Evolutionary conservation across 1,140 invertebrate genomes (phyloP).

Genomic region (Solenopsis invicta): DNA sequence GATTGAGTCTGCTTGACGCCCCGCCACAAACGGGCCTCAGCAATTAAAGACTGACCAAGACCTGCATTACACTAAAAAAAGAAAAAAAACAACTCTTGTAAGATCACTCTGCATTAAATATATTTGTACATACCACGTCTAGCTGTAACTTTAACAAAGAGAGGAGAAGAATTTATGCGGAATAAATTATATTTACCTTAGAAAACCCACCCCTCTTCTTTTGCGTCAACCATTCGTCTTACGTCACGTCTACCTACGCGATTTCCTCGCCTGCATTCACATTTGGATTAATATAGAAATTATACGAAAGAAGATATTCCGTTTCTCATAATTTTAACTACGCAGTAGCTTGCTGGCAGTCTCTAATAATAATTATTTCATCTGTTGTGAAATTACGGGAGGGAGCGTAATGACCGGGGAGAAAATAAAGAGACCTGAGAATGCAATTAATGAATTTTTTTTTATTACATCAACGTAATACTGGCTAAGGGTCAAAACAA

Average conservation of each 20-base stretch:
- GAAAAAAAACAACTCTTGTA: conserved; percentile 77
- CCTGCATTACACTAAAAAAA: conserved; percentile 84
- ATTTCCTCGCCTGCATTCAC: not conserved
- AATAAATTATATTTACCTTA: conserved; percentile 86
- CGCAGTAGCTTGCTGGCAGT: not conserved
- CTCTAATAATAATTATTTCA: not conserved
- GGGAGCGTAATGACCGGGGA: not conserved
- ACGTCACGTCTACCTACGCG: not conserved
- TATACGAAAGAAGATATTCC: not conserved
- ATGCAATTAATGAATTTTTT: conserved; percentile 77
- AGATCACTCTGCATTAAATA: conserved; percentile 84
- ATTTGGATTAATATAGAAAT: not conserved
- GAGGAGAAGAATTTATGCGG: conserved; percentile 78
- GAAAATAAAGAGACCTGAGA: conserved; percentile 15
- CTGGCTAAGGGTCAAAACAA: conserved; percentile 83
- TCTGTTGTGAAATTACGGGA: not conserved
- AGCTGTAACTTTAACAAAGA: conserved; percentile 80
- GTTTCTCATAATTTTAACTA: not conserved
- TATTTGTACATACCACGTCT: conserved; percentile 85
- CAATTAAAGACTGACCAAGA: conserved; percentile 86
- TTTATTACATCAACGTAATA: conserved; percentile 85
- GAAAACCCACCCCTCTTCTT: not conserved
- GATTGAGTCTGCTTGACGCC: conserved; percentile 78
- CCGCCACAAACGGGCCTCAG: conserved; percentile 79
- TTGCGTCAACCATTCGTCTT: too few species aligned